These are phyloP conservation scores for Nephrotoma flavescens DNA, from an alignment of 2,888 invertebrate genomes.

Conservation along the genomic window DNA sequence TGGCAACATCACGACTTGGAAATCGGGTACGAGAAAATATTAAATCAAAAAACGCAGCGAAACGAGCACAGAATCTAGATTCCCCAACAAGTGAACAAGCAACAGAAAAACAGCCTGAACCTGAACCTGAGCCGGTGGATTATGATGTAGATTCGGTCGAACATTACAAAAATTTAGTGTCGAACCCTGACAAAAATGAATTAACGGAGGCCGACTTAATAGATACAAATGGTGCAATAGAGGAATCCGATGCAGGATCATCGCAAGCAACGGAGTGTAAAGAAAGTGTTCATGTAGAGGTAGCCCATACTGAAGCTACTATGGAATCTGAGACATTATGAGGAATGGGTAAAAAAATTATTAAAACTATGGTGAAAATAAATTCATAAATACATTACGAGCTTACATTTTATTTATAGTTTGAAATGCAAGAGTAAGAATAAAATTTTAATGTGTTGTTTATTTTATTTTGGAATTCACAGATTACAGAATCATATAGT, in stretches of 20 bases:
- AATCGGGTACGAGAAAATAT: constrained; percentile 47
- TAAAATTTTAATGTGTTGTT: too few relatives aligned
- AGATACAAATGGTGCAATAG: not conserved
- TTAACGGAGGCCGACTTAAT: not conserved
- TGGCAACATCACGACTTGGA: constrained; percentile 38
- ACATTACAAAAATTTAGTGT: constrained; percentile 34
- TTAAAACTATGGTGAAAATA: not conserved
- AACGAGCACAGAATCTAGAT: constrained; percentile 7
- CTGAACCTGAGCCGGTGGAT: constrained; percentile 8
- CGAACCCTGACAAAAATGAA: not conserved
- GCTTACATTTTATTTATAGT: too few relatives aligned
- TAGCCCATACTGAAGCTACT: not conserved
- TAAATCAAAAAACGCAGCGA: constrained; percentile 32
- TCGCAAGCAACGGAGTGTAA: not conserved
- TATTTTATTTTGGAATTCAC: too few relatives aligned
- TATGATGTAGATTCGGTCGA: constrained; percentile 38
- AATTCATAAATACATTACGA: not conserved
- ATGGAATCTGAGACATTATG: not conserved
- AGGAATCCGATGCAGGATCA: not conserved
- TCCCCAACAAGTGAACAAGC: constrained; percentile 14
- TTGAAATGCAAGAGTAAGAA: too few relatives aligned
- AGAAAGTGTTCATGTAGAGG: too few relatives aligned
- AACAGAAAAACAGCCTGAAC: constrained; percentile 12
- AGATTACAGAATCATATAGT: too few relatives aligned
- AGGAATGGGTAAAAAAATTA: not conserved